Evolutionary conservation across 1,140 invertebrate genomes (phyloP), one percentile per base, ranked within the genome.

Genomic region (Drosophila kanapiae): DNA sequence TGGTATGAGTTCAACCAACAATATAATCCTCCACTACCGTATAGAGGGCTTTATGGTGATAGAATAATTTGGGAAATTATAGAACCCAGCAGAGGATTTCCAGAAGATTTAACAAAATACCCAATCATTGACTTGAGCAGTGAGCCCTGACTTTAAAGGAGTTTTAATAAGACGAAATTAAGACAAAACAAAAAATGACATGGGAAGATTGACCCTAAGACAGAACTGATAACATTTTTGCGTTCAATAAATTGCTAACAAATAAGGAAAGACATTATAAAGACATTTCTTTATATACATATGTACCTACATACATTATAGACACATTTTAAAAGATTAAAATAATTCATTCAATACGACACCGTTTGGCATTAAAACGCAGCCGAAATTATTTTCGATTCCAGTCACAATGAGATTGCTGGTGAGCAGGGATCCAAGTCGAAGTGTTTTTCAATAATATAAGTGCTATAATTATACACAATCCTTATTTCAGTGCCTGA

Each of bases 341-440:
- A 48, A 27, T 48, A 47, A 6, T 2, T 18, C 10, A 45, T 45
- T 18, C 4, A 6, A 10, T 43, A 43, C 16, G 1, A 18, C 10
- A 16, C 2, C 10, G 18, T 11, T 45, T 16, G 18, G 10, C 10
- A 1, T 13, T 23, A 49, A n/a, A 9, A 29, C 14, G 27, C 13
- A 49, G 14, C 27, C 8, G 0, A 49, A 6, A 7, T n/a, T 27
- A 49, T 29, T n/a, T 29, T 9, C 10, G 6, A 7, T 7, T 18
- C 16, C 33, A 37, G 33, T 54, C 51, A 54, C 4, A 23, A 54
- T 54, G 51, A 8, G 33, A 54, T 37, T 54, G 6, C 16, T 53
- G 49, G 49, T 54, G 16, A 23, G 33, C 33, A 23, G 14, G 14
- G 33, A 54, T 31, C 47, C 47, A 49, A 23, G 31, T 14, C 4